A percentile compares a stretch with the other conserved stretches of the same genome.
phyloP scores from a whole-genome alignment of 2,797 vertebrate species.

The Alca torda region DNA sequence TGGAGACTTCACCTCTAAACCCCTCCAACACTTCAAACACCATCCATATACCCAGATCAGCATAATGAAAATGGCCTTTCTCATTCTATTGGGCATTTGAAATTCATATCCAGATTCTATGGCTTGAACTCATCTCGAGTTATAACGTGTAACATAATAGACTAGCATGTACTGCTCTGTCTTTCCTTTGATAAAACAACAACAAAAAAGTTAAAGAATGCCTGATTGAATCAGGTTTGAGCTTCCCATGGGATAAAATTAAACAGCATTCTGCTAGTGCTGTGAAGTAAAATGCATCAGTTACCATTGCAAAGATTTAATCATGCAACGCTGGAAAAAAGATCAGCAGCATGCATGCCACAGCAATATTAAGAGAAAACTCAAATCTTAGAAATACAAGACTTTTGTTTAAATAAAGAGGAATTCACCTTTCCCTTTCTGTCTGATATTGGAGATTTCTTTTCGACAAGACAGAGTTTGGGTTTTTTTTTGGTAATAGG shows the following conservation, averaged over 20 bases:
- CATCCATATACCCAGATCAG: not conserved
- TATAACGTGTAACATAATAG: slow-evolving; percentile 7
- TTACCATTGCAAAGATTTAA: slow-evolving; percentile 36
- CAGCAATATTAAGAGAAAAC: not conserved
- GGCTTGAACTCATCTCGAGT: not conserved
- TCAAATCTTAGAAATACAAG: not conserved
- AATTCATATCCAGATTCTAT: slow-evolving; percentile 7
- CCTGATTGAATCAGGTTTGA: slow-evolving; percentile 57
- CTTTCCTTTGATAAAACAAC: slow-evolving; percentile 34
- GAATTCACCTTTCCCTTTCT: not conserved
- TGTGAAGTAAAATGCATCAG: slow-evolving; percentile 62
- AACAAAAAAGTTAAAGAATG: slow-evolving; percentile 35
- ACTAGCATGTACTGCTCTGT: slow-evolving; percentile 23
- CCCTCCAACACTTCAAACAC: not conserved
- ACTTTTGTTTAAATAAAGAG: not conserved
- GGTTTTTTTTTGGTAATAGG: not conserved
- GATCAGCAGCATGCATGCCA: not conserved
- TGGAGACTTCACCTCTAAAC: not conserved
- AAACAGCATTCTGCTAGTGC: slow-evolving; percentile 55
- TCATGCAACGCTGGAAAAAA: not conserved
- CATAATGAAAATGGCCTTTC: not conserved
- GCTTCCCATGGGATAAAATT: slow-evolving; percentile 61
- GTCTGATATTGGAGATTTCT: not conserved
- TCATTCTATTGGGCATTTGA: not conserved
- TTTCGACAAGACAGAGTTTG: not conserved